Evolutionary conservation across 2,888 invertebrate species (phyloP).

Genomic region (Lomographa bimaculata): DNA sequence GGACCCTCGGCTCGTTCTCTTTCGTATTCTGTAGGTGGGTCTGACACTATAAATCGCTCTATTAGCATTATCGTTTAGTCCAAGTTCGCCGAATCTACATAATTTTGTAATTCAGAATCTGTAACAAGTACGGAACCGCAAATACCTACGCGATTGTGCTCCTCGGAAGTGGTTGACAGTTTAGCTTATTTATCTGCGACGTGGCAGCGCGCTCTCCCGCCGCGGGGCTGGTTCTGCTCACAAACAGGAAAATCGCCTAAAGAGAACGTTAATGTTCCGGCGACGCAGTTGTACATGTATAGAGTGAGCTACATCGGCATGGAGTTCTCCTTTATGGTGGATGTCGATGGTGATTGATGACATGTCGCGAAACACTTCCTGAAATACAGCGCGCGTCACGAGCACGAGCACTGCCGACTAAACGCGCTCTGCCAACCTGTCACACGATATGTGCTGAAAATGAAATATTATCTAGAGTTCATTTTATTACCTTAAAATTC

Average conservation of each 20-base stretch:
- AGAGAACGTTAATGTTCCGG: not conserved
- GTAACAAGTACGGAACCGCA: constrained; percentile 4
- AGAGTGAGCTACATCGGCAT: no score
- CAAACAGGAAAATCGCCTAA: constrained; percentile 9
- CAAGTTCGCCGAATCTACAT: constrained; percentile 13
- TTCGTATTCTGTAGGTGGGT: not conserved
- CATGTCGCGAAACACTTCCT: constrained; percentile 3
- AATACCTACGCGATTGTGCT: constrained; percentile 11
- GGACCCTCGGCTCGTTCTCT: not conserved
- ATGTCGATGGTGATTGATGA: constrained; percentile 21
- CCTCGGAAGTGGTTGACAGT: constrained; percentile 13
- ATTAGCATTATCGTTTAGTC: constrained; percentile 10
- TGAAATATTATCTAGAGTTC: no score
- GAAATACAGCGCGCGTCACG: no score
- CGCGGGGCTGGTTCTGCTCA: constrained; percentile 1
- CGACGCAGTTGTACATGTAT: not conserved
- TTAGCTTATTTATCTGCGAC: constrained; percentile 6
- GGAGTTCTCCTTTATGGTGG: constrained; percentile 10
- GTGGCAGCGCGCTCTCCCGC: not conserved
- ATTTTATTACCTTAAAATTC: no score
- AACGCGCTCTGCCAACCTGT: no score
- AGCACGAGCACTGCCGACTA: no score
- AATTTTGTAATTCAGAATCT: constrained; percentile 15
- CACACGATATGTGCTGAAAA: no score
- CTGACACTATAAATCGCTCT: constrained; percentile 8